Percentiles rank a stretch among this genome's conserved stretches.
phyloP scores from a whole-genome alignment of 2,113 vertebrate genomes.

The Pseudopipra pipra region DNA sequence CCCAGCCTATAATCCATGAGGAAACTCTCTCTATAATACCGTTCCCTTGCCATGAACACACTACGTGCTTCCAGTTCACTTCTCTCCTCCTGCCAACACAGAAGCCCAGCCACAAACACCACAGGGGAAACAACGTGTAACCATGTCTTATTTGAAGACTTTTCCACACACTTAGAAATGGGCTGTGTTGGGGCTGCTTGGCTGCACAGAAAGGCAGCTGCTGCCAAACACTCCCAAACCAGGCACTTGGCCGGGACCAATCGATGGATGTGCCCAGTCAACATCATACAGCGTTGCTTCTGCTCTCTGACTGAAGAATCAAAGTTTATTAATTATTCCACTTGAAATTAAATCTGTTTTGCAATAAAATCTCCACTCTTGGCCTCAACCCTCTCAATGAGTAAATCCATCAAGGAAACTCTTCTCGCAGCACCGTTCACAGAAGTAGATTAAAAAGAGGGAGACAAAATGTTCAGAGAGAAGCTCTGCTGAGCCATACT shows the following conservation, averaged over 20 bases:
- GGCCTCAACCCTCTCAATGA: not conserved
- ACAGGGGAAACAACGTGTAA: fast-evolving
- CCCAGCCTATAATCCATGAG: not conserved
- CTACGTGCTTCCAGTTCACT: fast-evolving
- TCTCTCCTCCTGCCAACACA: not conserved
- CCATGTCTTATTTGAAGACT: not conserved
- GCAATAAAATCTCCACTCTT: not conserved
- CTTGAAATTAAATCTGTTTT: not conserved
- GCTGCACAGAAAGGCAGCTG: not conserved
- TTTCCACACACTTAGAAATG: not conserved
- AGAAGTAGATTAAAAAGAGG: not conserved
- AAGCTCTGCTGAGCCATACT: not conserved
- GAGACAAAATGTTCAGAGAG: not conserved
- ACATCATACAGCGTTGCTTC: not conserved
- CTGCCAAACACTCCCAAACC: not conserved
- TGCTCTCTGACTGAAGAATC: not conserved
- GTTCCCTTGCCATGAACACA: not conserved
- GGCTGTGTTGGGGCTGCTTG: not conserved
- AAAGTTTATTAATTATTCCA: not conserved
- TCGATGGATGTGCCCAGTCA: not conserved
- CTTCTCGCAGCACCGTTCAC: not conserved
- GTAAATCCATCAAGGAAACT: not conserved
- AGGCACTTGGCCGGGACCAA: not conserved
- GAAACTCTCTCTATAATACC: not conserved
- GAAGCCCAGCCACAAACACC: not conserved